These are phyloP conservation scores for Andrena bicolor DNA, from an alignment of 2,888 invertebrate genomes.

Conservation along the genomic window DNA sequence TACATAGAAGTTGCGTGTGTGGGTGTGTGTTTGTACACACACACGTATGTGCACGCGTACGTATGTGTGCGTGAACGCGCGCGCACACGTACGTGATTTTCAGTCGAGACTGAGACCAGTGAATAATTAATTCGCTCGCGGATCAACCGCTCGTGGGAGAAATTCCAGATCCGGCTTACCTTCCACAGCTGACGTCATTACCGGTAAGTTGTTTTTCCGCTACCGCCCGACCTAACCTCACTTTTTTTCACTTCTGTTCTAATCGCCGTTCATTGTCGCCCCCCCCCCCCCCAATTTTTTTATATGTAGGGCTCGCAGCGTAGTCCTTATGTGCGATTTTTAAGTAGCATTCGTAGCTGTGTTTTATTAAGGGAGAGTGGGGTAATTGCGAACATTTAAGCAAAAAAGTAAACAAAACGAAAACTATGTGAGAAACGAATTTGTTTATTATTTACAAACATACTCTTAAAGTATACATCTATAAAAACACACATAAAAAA, in stretches of 20 bases:
- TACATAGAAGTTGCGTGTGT: neutral
- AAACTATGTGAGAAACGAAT: too few species aligned
- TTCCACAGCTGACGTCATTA: conserved; percentile 82
- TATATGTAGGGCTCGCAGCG: too few species aligned
- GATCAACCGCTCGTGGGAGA: conserved; percentile 74
- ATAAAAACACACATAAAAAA: too few species aligned
- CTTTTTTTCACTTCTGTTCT: neutral
- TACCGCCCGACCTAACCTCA: conserved; percentile 4
- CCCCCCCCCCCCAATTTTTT: too few species aligned
- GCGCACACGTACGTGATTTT: conserved; percentile 75
- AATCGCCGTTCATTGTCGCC: neutral
- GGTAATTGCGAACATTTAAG: too few species aligned
- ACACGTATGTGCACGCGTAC: conserved; percentile 20
- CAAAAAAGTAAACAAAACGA: too few species aligned
- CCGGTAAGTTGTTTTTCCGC: conserved; percentile 77
- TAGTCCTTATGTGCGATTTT: too few species aligned
- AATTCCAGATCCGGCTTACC: conserved; percentile 80
- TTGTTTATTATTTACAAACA: too few species aligned
- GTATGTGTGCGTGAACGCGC: conserved; percentile 49
- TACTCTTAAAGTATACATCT: too few species aligned
- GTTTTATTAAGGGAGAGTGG: too few species aligned
- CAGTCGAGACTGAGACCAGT: conserved; percentile 75
- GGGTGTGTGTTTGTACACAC: neutral
- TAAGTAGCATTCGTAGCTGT: too few species aligned
- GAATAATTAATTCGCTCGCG: conserved; percentile 73